Conservation (phyloP, 2,888 invertebrate genomes). For the Aleiodes leptofemur region DNA sequence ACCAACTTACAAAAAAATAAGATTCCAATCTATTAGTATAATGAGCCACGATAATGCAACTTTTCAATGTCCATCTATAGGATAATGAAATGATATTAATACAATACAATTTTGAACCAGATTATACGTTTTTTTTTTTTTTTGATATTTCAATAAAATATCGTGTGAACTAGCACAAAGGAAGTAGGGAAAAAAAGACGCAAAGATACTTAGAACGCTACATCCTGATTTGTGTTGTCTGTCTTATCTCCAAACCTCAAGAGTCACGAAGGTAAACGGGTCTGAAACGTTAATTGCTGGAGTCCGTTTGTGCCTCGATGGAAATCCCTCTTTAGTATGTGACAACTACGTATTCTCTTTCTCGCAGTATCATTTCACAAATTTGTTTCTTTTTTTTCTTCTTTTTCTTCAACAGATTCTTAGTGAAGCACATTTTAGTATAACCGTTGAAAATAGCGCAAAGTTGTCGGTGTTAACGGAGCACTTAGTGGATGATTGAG, state of each 20-base stretch:
- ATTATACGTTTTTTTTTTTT: not conserved
- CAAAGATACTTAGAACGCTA: constrained; percentile 18
- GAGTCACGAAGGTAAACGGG: constrained; percentile 35
- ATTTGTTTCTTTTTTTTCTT: not conserved
- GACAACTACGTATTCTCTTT: not conserved
- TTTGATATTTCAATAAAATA: constrained; percentile 15
- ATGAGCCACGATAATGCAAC: too few relatives aligned
- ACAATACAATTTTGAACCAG: not conserved
- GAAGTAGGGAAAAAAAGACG: constrained; percentile 21
- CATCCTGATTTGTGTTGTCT: constrained; percentile 34
- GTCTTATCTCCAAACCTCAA: constrained; percentile 33
- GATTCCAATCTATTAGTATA: too few relatives aligned
- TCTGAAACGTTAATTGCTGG: constrained; percentile 23
- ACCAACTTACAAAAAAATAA: too few relatives aligned
- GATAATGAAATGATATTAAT: too few relatives aligned
- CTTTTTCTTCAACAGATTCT: constrained; percentile 2
- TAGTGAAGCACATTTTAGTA: constrained; percentile 6
- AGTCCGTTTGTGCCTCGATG: constrained; percentile 9
- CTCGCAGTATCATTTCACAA: not conserved
- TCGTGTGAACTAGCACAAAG: constrained; percentile 33
- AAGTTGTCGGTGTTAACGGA: constrained; percentile 42
- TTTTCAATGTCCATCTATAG: too few relatives aligned
- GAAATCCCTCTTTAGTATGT: not conserved
- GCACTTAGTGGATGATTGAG: constrained; percentile 49
- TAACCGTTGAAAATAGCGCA: constrained; percentile 46